Percentiles rank a stretch among this genome's conserved stretches.
Evolutionary conservation across 1,140 invertebrate genomes (phyloP).

Genomic region (Kradibia gibbosae): DNA sequence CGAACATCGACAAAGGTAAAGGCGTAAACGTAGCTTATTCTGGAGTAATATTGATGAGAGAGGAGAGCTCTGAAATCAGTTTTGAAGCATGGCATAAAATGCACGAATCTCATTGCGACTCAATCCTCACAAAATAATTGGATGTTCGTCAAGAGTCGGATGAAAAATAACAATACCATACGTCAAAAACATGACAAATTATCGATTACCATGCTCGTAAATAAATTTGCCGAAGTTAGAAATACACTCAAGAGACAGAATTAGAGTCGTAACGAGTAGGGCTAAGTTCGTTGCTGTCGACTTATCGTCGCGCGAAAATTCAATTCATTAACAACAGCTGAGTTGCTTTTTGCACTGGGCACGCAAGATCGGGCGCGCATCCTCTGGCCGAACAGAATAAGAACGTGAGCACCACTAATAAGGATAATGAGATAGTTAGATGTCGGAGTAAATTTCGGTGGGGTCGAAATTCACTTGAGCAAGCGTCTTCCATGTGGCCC

Average conservation of each 20-base stretch:
- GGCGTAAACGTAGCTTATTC: no score
- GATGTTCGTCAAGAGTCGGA: not conserved
- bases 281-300: slow-evolving; percentile 54
- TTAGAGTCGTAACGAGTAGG: slow-evolving; percentile 70
- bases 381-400: slow-evolving; percentile 61
- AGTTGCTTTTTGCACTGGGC: not conserved
- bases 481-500: slow-evolving; percentile 61
- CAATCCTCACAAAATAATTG: not conserved
- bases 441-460: slow-evolving; percentile 67
- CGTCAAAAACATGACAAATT: slow-evolving; percentile 30
- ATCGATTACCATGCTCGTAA: slow-evolving; percentile 52
- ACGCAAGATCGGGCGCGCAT: not conserved
- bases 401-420: slow-evolving; percentile 72
- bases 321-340: slow-evolving; percentile 67
- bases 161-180: not conserved
- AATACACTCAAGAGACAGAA: slow-evolving; percentile 72
- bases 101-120: no score
- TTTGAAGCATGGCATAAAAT: no score
- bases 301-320: slow-evolving; percentile 61
- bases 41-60: no score
- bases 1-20: no score
- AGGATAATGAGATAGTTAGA: slow-evolving; percentile 73
- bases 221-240: slow-evolving; percentile 66
- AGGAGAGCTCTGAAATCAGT: no score
- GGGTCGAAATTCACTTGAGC: slow-evolving; percentile 30